Conservation (phyloP, 1,140 invertebrate species). For the Lasaia peninsularis region DNA sequence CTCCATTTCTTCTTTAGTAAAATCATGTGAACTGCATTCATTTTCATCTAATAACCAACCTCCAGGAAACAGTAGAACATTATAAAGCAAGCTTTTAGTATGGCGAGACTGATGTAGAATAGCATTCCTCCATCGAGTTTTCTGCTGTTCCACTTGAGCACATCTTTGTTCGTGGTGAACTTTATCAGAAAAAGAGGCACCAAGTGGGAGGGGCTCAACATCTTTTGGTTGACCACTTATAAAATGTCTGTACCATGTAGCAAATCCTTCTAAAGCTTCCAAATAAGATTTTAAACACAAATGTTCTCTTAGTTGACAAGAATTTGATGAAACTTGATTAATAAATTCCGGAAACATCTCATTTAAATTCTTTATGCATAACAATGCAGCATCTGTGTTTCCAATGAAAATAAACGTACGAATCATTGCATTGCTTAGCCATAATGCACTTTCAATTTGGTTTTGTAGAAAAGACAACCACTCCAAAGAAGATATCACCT, state of each 20-base stretch:
- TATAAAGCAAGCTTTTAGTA: conserved; percentile 89
- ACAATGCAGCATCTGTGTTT: conserved; percentile 68
- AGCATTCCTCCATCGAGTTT: conserved; percentile 85
- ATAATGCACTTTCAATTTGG: conserved; percentile 88
- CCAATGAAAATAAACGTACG: conserved; percentile 83
- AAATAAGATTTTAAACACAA: conserved; percentile 88
- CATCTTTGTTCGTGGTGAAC: conserved; percentile 91
- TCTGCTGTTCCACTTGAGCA: conserved; percentile 86
- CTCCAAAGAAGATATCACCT: conserved; percentile 89
- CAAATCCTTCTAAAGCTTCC: conserved; percentile 91
- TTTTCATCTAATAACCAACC: conserved; percentile 91
- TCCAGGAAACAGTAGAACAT: conserved; percentile 92
- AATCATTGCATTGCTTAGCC: conserved; percentile 93
- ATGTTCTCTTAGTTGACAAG: conserved; percentile 84
- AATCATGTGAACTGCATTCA: conserved; percentile 59
- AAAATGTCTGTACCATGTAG: conserved; percentile 91
- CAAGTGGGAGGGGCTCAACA: conserved; percentile 76
- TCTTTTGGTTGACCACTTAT: conserved; percentile 87
- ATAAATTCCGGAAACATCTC: conserved; percentile 61
- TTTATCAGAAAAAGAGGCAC: conserved; percentile 90
- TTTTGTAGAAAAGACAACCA: conserved; percentile 90
- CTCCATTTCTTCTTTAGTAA: conserved; percentile 73
- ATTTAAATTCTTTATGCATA: conserved; percentile 77
- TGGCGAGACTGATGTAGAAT: conserved; percentile 59
- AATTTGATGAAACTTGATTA: conserved; percentile 53